phyloP scores from a whole-genome alignment of 2,888 invertebrate genomes.

The Candidula unifasciata region DNA sequence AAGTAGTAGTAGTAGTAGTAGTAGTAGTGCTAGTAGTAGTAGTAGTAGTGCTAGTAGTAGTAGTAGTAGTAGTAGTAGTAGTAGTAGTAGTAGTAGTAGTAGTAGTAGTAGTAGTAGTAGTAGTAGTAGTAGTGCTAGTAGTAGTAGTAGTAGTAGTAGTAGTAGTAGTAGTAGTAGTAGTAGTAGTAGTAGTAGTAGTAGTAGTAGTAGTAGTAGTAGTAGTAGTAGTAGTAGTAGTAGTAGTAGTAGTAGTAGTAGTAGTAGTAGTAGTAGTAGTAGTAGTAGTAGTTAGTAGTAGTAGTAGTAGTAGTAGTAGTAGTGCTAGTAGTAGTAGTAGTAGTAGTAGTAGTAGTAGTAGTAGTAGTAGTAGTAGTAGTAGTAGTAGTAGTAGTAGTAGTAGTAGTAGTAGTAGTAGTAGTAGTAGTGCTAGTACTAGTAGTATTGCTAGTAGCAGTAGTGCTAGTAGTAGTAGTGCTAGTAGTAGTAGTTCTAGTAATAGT shows the following conservation, averaged over 20 bases:
- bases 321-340: no score
- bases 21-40: no score
- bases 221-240: conserved; percentile 44
- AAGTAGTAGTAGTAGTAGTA: background rate
- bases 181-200: conserved; percentile 30
- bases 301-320: no score
- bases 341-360: background rate
- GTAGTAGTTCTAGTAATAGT: conserved; percentile 24
- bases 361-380: background rate
- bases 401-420: no score
- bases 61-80: conserved; percentile 6
- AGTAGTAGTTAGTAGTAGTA: conserved; percentile 19
- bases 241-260: conserved; percentile 52
- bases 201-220: conserved; percentile 18
- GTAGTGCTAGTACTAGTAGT: no score
- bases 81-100: conserved; percentile 5
- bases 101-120: conserved; percentile 22
- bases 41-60: no score
- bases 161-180: conserved; percentile 53
- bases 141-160: conserved; percentile 46
- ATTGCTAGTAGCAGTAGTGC: no score
- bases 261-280: conserved; percentile 49
- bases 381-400: no score
- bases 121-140: conserved; percentile 14
- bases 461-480: conserved; percentile 52